Evolutionary conservation across 2,113 vertebrate genomes (phyloP).

Genomic region (Dasypus novemcinctus): DNA sequence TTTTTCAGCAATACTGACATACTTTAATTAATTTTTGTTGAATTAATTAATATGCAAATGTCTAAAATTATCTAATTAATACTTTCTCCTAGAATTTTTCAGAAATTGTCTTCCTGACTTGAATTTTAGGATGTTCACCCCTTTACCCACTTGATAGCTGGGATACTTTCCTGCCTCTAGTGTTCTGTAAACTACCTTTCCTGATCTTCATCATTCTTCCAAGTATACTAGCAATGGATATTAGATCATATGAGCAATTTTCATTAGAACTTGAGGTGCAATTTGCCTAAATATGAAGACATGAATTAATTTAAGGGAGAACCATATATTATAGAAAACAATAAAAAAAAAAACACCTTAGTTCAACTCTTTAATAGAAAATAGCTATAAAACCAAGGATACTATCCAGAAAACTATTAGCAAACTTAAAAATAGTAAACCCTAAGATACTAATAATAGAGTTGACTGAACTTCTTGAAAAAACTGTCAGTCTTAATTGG

Average conservation of each 20-base stretch:
- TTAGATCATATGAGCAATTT: neutral
- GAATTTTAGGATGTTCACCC: neutral
- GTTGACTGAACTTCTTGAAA: neutral
- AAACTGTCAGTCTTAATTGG: neutral
- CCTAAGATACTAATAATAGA: neutral
- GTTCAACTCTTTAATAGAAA: neutral
- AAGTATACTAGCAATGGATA: neutral
- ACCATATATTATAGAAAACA: neutral
- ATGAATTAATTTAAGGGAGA: neutral
- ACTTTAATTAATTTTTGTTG: neutral
- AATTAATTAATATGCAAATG: neutral
- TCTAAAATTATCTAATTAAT: neutral
- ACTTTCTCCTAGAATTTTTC: neutral
- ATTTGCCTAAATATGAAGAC: neutral
- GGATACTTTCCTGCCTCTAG: neutral
- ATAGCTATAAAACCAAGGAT: neutral
- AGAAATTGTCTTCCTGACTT: neutral
- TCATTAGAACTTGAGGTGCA: neutral
- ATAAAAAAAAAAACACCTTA: neutral
- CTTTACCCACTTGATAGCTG: neutral
- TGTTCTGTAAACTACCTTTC: neutral
- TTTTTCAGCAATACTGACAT: neutral
- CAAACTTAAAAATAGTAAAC: neutral
- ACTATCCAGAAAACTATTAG: neutral
- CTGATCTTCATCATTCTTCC: neutral